A percentile compares a stretch with the other conserved stretches of the same genome.
Conservation (phyloP, 2,113 vertebrate species). For the Phoxinus phoxinus region DNA sequence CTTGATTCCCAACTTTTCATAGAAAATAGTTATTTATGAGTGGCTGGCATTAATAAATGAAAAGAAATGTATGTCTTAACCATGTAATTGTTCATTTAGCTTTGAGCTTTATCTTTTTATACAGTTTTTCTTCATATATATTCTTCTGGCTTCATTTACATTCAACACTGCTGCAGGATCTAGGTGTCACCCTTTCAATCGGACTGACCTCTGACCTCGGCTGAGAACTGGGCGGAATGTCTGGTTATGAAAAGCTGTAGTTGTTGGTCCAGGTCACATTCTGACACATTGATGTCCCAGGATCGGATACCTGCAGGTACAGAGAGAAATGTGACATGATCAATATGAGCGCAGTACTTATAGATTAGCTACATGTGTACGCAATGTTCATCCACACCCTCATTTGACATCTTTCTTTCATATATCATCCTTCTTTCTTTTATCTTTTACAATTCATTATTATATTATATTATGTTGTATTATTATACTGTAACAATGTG, state of each 20-base stretch:
- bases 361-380: not conserved
- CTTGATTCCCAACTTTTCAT: not conserved
- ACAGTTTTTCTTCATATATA: not conserved
- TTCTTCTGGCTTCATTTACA: not conserved
- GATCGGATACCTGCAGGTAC: slow-evolving; percentile 86
- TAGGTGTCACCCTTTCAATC: not conserved
- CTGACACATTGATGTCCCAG: slow-evolving; percentile 84
- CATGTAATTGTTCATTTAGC: not conserved
- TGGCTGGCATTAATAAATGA: not conserved
- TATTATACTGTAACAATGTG: not conserved
- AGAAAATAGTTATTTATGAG: not conserved
- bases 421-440: not conserved
- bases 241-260: slow-evolving; percentile 90
- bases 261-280: slow-evolving; percentile 88
- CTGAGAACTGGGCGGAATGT: slow-evolving; percentile 96
- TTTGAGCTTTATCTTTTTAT: not conserved
- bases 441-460: not conserved
- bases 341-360: not conserved
- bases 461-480: not conserved
- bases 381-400: not conserved
- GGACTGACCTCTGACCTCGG: slow-evolving; percentile 94
- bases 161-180: not conserved
- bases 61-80: not conserved
- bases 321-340: slow-evolving; percentile 12
- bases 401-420: not conserved